These are phyloP conservation scores for Isaurus tuberculatus DNA, from an alignment of 92 coral and sea anemone species.

Conservation along the genomic window DNA sequence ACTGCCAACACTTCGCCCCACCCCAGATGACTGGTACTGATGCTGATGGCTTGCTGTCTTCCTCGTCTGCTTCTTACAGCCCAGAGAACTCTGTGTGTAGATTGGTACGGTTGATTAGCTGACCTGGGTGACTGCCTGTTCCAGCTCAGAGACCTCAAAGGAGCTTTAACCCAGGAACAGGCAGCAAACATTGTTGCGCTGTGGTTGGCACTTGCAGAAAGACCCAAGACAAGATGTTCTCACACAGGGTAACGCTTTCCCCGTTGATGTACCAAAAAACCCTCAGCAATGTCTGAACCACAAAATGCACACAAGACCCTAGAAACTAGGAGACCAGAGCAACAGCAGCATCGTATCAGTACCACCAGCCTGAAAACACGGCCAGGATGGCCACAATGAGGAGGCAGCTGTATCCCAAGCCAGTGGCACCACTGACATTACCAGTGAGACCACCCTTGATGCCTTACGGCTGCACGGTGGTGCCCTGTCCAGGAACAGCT, in stretches of 20 bases:
- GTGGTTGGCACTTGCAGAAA: neutral
- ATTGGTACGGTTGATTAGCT: too few relatives aligned
- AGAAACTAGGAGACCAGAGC: neutral
- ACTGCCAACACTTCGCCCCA: too few relatives aligned
- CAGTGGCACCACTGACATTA: neutral
- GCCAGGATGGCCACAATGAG: constrained; percentile 24
- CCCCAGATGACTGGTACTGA: too few relatives aligned
- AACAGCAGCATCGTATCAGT: constrained; percentile 36
- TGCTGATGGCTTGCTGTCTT: too few relatives aligned
- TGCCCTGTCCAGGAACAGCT: neutral
- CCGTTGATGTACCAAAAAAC: constrained; percentile 28
- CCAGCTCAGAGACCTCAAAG: too few relatives aligned
- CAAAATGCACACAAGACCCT: neutral
- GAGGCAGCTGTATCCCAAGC: constrained; percentile 11
- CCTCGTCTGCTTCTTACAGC: too few relatives aligned
- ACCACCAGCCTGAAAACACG: neutral
- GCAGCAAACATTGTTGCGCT: too few relatives aligned
- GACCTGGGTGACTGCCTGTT: too few relatives aligned
- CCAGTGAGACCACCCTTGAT: neutral
- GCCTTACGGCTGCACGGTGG: neutral
- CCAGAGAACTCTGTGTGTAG: too few relatives aligned
- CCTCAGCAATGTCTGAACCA: constrained; percentile 19
- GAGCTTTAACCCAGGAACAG: too few relatives aligned
- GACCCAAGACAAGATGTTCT: constrained; percentile 50
- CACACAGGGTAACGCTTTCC: constrained; percentile 54